Percentiles rank a stretch among this genome's conserved stretches.
These are phyloP conservation scores for Eupithecia subfuscata DNA, from an alignment of 2,888 invertebrate genomes.

Conservation along the genomic window DNA sequence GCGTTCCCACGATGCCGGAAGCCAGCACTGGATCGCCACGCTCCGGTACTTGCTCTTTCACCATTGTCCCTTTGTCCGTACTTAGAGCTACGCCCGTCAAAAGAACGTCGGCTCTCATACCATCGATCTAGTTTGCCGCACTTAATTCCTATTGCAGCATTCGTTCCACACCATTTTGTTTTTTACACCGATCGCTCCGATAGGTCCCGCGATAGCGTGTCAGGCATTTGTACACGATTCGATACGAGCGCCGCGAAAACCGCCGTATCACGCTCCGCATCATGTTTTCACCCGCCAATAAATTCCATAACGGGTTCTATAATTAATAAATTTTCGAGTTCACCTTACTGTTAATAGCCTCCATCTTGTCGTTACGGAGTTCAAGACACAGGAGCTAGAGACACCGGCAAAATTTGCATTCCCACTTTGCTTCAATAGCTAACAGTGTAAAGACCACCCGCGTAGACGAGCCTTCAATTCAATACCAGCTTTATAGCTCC, in stretches of 20 bases:
- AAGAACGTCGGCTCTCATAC: slow-evolving; percentile 67
- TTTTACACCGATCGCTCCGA: slow-evolving; percentile 62
- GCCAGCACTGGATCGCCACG: slow-evolving; percentile 73
- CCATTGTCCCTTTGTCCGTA: slow-evolving; percentile 77
- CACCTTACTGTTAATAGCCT: slow-evolving; percentile 58
- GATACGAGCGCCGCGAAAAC: slow-evolving; percentile 47
- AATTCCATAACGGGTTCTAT: slow-evolving; percentile 37
- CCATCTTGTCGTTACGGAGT: slow-evolving; percentile 61
- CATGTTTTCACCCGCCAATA: slow-evolving; percentile 48
- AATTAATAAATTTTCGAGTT: slow-evolving; percentile 54
- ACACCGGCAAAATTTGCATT: slow-evolving; percentile 81
- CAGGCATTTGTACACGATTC: slow-evolving; percentile 52
- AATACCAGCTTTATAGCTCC: slow-evolving; percentile 76
- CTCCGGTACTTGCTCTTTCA: slow-evolving; percentile 77
- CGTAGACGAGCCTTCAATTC: slow-evolving; percentile 66
- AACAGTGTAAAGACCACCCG: slow-evolving; percentile 81
- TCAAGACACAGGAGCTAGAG: slow-evolving; percentile 66
- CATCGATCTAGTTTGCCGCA: slow-evolving; percentile 74
- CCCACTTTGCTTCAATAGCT: slow-evolving; percentile 73
- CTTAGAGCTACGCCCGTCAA: slow-evolving; percentile 67
- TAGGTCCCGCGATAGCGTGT: slow-evolving; percentile 55
- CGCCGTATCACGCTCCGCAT: slow-evolving; percentile 51
- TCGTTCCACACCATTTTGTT: slow-evolving; percentile 70
- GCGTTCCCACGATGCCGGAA: slow-evolving; percentile 80
- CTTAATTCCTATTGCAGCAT: slow-evolving; percentile 75